Percentiles rank a stretch among this genome's conserved stretches.
phyloP scores from a whole-genome alignment of 1,140 invertebrate species.

The Acyrthosiphon pisum region DNA sequence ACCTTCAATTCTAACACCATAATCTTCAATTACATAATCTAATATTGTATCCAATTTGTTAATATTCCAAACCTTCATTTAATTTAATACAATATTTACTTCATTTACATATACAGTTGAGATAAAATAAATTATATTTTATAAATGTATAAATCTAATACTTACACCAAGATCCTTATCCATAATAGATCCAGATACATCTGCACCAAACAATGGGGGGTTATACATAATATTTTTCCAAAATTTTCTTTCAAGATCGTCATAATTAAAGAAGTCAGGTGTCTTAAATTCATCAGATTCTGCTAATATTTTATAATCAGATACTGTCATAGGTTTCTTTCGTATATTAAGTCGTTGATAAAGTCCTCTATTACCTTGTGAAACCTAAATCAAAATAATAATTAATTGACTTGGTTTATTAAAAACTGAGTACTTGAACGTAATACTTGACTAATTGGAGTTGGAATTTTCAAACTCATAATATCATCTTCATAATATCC shows the following conservation, averaged over 20 bases:
- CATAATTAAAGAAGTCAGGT: conserved; percentile 86
- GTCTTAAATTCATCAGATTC: conserved; percentile 76
- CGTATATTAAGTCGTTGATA: conserved; percentile 97
- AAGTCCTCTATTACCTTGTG: conserved; percentile 89
- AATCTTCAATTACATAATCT: too few relatives aligned
- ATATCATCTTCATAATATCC: conserved; percentile 71
- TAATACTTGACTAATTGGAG: conserved; percentile 85
- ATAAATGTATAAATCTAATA: conserved; percentile 8
- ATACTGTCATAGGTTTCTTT: conserved; percentile 88
- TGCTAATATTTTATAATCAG: conserved; percentile 88
- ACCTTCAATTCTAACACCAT: conserved; percentile 80
- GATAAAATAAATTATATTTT: not conserved
- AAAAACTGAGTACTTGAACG: not conserved
- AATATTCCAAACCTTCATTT: too few relatives aligned
- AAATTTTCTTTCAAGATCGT: conserved; percentile 68
- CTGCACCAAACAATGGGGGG: conserved; percentile 92
- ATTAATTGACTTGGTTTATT: too few relatives aligned
- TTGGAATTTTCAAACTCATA: conserved; percentile 80
- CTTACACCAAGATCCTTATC: conserved; percentile 71
- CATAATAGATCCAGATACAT: conserved; percentile 80
- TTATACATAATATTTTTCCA: conserved; percentile 94
- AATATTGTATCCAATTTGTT: too few relatives aligned
- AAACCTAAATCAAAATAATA: conserved; percentile 65
- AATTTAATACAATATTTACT: too few relatives aligned
- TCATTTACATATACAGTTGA: not conserved